These are phyloP conservation scores for Nasonovia ribisnigri DNA, from an alignment of 2,888 invertebrate genomes.

Conservation along the genomic window DNA sequence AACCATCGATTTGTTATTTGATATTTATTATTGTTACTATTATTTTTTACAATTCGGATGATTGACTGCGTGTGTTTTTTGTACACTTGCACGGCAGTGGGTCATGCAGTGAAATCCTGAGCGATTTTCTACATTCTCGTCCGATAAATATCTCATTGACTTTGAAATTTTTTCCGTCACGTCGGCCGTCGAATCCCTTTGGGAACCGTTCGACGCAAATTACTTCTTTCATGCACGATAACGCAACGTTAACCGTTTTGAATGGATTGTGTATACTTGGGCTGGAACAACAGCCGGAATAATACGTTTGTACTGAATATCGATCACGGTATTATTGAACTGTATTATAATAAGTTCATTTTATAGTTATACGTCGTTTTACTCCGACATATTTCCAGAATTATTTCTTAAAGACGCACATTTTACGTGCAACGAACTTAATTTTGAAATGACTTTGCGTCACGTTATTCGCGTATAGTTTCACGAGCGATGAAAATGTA, in stretches of 20 bases:
- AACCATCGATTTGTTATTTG: neutral
- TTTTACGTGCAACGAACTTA: constrained; percentile 7
- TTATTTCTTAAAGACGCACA: neutral
- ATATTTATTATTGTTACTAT: neutral
- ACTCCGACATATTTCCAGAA: neutral
- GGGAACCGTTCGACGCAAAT: constrained; percentile 13
- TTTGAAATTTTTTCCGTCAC: neutral
- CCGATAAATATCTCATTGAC: neutral
- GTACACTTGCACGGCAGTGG: neutral
- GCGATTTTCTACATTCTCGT: neutral
- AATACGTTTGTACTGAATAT: neutral
- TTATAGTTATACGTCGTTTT: neutral
- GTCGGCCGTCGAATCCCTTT: neutral
- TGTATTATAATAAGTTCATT: neutral
- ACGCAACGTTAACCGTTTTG: neutral
- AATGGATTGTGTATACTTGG: neutral
- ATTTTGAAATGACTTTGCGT: neutral
- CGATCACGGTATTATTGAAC: neutral
- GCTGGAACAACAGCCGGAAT: neutral
- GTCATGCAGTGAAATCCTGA: neutral
- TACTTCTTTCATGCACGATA: constrained; percentile 14
- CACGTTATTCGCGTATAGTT: neutral
- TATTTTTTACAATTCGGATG: neutral
- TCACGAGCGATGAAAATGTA: neutral
- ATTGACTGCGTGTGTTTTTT: neutral